Percentiles rank a stretch among this genome's conserved stretches.
These are phyloP conservation scores for Empidonax traillii DNA, from an alignment of 2,113 vertebrate species.

Conservation along the genomic window DNA sequence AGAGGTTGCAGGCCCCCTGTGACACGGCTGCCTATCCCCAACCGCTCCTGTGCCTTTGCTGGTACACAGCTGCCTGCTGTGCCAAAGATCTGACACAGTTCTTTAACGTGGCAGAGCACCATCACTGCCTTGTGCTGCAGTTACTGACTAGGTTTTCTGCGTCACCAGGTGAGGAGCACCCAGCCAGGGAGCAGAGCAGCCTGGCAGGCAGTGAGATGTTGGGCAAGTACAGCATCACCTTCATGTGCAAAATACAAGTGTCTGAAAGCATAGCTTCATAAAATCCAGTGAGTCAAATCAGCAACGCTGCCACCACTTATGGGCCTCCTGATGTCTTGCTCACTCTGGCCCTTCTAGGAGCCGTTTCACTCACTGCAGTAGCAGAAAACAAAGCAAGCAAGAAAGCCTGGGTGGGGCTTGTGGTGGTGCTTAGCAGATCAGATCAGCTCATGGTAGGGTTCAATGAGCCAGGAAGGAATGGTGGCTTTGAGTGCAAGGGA, in stretches of 20 bases:
- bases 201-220: fast-evolving
- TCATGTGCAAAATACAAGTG: fast-evolving
- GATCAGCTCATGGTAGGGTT: neutral
- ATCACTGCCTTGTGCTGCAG: neutral
- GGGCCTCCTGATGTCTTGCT: neutral
- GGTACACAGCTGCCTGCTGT: neutral
- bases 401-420: too few relatives aligned
- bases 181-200: neutral
- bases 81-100: too few relatives aligned
- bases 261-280: neutral
- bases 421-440: neutral
- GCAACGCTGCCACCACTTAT: fast-evolving
- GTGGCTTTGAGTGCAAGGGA: neutral
- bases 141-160: fast-evolving
- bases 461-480: neutral
- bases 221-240: neutral
- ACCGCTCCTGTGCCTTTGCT: fast-evolving
- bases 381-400: neutral
- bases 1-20: fast-evolving
- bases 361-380: neutral
- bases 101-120: neutral
- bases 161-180: fast-evolving
- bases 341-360: fast-evolving
- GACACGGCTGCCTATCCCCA: neutral
- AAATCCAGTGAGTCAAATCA: neutral